Evolutionary conservation across 2,888 invertebrate genomes (phyloP).

Genomic region (Synanthedon formicaeformis): DNA sequence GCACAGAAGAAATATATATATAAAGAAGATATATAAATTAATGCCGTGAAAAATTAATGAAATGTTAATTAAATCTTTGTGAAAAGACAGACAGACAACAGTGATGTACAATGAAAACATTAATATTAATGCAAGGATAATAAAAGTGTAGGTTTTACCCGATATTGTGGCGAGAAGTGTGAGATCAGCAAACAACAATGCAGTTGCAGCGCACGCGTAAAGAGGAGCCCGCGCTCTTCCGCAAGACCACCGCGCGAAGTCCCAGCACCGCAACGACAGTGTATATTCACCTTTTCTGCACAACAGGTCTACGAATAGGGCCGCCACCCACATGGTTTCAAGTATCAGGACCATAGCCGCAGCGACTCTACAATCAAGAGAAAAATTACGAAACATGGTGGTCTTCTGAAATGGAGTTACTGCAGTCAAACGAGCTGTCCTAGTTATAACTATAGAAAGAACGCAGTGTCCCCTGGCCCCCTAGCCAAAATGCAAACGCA

Average conservation of each 20-base stretch:
- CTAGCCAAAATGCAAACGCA: no score
- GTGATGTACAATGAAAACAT: no score
- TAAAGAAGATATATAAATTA: no score
- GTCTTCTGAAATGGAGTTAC: no score
- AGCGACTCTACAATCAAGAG: conserved; percentile 30
- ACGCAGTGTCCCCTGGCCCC: no score
- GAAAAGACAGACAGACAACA: no score
- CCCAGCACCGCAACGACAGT: conserved; percentile 54
- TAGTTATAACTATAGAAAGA: no score
- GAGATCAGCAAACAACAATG: conserved; percentile 52
- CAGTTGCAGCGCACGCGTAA: conserved; percentile 59
- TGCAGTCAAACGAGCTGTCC: no score
- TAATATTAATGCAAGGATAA: background rate
- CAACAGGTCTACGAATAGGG: conserved; percentile 54
- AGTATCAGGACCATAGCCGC: conserved; percentile 48
- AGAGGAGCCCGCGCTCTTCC: conserved; percentile 56
- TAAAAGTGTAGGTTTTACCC: conserved; percentile 21
- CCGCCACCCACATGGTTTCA: conserved; percentile 65
- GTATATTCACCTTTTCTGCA: conserved; percentile 60
- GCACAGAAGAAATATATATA: no score
- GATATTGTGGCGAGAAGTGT: conserved; percentile 46
- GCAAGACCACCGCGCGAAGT: conserved; percentile 59
- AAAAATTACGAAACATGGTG: conserved; percentile 1
- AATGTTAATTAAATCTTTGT: no score
- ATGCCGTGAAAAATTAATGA: no score